Evolutionary conservation across 2,797 vertebrate genomes (phyloP).

Genomic region (Chlorospingus semifuscus): DNA sequence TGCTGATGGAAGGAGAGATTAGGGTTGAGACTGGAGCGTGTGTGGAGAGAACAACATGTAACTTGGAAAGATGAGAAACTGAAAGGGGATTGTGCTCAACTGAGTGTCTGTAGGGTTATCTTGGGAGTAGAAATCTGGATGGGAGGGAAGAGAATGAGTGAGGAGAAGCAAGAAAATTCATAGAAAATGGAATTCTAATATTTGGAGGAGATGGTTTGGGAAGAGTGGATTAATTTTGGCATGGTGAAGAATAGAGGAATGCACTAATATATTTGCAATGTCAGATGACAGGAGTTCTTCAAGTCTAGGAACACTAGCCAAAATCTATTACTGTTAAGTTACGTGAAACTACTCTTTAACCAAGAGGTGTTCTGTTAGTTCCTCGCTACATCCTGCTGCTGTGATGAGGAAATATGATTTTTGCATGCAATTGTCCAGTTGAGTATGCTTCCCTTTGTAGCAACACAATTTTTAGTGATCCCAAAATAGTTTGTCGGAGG

Average conservation of each 20-base stretch:
- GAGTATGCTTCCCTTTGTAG: not conserved
- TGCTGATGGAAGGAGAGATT: not conserved
- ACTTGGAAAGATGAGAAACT: not conserved
- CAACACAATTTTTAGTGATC: not conserved
- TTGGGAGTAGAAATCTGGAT: not conserved
- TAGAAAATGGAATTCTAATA: not conserved
- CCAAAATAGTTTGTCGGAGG: not conserved
- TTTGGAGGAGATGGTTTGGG: not conserved
- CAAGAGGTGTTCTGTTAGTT: not conserved
- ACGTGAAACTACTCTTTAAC: not conserved
- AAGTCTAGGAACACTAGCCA: not conserved
- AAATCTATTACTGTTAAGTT: not conserved
- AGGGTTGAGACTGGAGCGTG: not conserved
- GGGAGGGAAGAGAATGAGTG: not conserved
- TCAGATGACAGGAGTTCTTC: not conserved
- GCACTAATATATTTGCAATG: not conserved
- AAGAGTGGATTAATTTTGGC: not conserved
- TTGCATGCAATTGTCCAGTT: not conserved
- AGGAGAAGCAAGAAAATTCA: not conserved
- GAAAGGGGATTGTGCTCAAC: not conserved
- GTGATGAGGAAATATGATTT: conserved; percentile 21
- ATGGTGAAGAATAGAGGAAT: not conserved
- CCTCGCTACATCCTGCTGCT: not conserved
- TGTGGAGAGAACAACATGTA: not conserved
- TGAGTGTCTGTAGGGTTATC: not conserved